phyloP scores from a whole-genome alignment of 2,888 invertebrate genomes.

The Myathropa florea region DNA sequence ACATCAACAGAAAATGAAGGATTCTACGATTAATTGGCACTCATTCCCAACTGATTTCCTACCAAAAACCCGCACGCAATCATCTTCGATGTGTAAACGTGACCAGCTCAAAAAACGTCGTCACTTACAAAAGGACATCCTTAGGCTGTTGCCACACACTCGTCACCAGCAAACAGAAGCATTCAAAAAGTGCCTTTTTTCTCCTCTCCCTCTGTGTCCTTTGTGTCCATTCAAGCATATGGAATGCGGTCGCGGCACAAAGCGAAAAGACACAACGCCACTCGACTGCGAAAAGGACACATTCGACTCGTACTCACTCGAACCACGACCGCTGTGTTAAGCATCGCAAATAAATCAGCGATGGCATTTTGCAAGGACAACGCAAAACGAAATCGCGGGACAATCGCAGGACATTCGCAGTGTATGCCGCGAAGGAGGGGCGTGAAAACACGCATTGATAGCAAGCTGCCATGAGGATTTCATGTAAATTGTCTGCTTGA shows the following conservation, averaged over 20 bases:
- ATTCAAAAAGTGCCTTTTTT: neutral
- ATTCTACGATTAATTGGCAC: too few relatives aligned
- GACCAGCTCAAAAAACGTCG: neutral
- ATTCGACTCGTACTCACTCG: neutral
- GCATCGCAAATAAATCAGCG: neutral
- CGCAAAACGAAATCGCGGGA: neutral
- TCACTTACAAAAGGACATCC: neutral
- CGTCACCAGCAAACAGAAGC: neutral
- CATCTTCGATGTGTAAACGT: too few relatives aligned
- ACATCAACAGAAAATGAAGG: too few relatives aligned
- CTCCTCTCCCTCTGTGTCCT: neutral
- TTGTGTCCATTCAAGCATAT: neutral
- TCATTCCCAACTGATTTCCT: too few relatives aligned
- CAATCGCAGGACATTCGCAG: neutral
- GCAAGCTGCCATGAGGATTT: neutral
- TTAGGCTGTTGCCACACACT: neutral
- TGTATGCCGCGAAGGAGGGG: neutral
- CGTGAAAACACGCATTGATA: neutral
- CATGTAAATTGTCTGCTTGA: neutral
- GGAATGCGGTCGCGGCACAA: neutral
- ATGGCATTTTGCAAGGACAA: neutral
- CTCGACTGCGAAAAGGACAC: neutral
- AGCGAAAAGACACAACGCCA: neutral
- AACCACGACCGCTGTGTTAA: neutral
- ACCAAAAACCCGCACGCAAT: too few relatives aligned